Evolutionary conservation across 2,888 invertebrate species (phyloP).

Genomic region (Ophioninae sp.): DNA sequence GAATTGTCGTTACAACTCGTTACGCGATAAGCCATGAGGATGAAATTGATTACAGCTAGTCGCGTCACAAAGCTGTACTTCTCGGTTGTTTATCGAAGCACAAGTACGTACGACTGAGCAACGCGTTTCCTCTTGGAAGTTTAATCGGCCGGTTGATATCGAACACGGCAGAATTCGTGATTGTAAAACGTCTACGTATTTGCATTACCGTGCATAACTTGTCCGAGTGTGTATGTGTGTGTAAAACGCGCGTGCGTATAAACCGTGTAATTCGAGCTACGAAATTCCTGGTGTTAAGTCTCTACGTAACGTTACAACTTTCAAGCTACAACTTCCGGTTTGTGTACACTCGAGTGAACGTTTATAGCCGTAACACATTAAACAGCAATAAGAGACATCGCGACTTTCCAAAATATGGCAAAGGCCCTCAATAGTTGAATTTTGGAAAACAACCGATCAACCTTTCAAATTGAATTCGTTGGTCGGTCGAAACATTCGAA

Average conservation of each 20-base stretch:
- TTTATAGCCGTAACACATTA: not conserved
- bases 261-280: not conserved
- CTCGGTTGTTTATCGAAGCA: constrained; percentile 22
- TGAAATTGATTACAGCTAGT: constrained; percentile 36
- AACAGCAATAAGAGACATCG: not conserved
- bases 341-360: not conserved
- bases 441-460: too few species aligned
- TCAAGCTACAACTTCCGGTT: not conserved
- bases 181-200: not conserved
- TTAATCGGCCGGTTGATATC: constrained; percentile 40
- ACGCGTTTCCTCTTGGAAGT: constrained; percentile 23
- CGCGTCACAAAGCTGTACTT: constrained; percentile 36
- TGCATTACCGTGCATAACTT: not conserved
- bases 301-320: too few species aligned
- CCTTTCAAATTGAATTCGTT: too few species aligned
- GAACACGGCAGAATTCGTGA: constrained; percentile 23
- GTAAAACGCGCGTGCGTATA: not conserved
- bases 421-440: too few species aligned
- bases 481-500: too few species aligned
- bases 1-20: not conserved
- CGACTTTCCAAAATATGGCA: not conserved
- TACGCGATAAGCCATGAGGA: constrained; percentile 11
- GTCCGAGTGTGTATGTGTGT: not conserved
- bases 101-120: constrained; percentile 12
- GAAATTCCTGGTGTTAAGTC: constrained; percentile 9